Evolutionary conservation across 2,888 invertebrate genomes (phyloP).

Genomic region (Odontocerum albicorne): DNA sequence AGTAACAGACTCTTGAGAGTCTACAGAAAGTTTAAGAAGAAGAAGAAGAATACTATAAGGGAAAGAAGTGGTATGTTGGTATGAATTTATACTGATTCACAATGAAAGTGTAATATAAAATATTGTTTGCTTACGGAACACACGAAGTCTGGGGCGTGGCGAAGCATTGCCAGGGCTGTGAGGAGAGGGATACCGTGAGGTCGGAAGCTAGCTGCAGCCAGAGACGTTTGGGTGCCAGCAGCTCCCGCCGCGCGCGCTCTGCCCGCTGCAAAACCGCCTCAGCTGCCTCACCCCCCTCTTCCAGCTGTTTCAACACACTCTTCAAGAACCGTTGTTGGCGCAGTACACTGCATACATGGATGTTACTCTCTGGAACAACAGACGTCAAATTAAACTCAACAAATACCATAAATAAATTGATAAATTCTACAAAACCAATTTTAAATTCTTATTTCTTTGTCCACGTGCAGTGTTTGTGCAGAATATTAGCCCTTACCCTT

Average conservation of each 20-base stretch:
- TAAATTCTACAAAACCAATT: too few relatives aligned
- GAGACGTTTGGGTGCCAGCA: conserved; percentile 63
- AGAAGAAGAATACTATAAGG: too few relatives aligned
- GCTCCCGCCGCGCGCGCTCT: conserved; percentile 57
- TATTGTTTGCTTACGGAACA: too few relatives aligned
- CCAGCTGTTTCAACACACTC: conserved; percentile 62
- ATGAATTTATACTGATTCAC: too few relatives aligned
- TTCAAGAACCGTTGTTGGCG: conserved; percentile 78
- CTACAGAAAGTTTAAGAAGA: too few relatives aligned
- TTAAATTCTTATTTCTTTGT: too few relatives aligned
- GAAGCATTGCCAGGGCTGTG: conserved; percentile 58
- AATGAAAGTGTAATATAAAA: too few relatives aligned
- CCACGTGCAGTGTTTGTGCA: too few relatives aligned
- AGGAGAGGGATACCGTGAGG: conserved; percentile 59
- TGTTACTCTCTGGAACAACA: conserved; percentile 64
- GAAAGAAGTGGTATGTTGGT: too few relatives aligned
- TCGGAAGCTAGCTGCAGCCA: conserved; percentile 75
- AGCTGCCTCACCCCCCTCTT: conserved; percentile 51
- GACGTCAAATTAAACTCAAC: conserved; percentile 1
- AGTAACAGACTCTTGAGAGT: too few relatives aligned
- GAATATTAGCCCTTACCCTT: too few relatives aligned
- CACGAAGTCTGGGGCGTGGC: not conserved
- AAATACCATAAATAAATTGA: too few relatives aligned
- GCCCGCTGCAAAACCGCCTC: conserved; percentile 48
- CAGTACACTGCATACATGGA: conserved; percentile 68